phyloP scores from a whole-genome alignment of 2,113 vertebrate species.

The Mobula birostris region DNA sequence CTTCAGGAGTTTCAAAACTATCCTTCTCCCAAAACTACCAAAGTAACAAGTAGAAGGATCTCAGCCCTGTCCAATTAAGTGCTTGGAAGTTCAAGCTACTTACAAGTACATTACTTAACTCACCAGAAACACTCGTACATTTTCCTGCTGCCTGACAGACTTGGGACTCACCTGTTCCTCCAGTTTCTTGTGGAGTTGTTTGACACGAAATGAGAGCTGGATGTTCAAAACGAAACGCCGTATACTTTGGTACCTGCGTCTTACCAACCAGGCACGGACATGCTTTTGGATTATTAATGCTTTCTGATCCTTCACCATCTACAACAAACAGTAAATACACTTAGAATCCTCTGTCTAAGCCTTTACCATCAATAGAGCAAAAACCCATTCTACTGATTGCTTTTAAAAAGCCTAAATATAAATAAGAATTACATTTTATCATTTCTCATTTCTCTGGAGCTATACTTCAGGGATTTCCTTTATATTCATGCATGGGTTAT shows the following conservation, averaged over 20 bases:
- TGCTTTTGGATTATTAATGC: slow-evolving; percentile 87
- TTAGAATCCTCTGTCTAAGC: too few relatives aligned
- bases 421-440: neutral
- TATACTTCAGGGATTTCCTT: neutral
- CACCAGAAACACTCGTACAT: neutral
- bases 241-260: slow-evolving; percentile 83
- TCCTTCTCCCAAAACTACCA: neutral
- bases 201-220: slow-evolving; percentile 86
- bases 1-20: too few relatives aligned
- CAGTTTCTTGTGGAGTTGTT: slow-evolving; percentile 78
- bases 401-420: neutral
- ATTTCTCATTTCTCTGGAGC: neutral
- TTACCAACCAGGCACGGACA: slow-evolving; percentile 81
- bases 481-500: neutral
- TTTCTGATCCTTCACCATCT: slow-evolving; percentile 87
- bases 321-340: neutral
- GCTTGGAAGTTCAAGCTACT: neutral
- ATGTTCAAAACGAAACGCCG: slow-evolving; percentile 84
- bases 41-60: neutral
- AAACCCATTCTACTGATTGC: neutral
- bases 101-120: neutral
- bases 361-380: too few relatives aligned
- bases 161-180: slow-evolving; percentile 75
- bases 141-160: neutral
- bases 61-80: neutral